A percentile compares a stretch with the other conserved stretches of the same genome.
Evolutionary conservation across 2,113 vertebrate genomes (phyloP).

Genomic region (Sapayoa aenigma): DNA sequence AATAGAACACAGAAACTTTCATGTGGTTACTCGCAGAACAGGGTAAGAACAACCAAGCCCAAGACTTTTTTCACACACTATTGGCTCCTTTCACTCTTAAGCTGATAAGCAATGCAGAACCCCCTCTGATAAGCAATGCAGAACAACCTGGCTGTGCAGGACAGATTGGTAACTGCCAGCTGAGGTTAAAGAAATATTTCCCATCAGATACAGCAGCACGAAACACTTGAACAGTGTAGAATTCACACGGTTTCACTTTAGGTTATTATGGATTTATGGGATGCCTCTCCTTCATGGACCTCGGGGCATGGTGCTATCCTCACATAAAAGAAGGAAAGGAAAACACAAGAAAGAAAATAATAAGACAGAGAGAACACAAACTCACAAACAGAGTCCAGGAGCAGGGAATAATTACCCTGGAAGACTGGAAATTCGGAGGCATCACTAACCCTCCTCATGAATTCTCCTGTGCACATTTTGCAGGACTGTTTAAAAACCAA

Average conservation of each 20-base stretch:
- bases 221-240: background rate
- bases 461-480: background rate
- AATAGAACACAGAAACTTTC: conserved; percentile 35
- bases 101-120: background rate
- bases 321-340: background rate
- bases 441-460: background rate
- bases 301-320: background rate
- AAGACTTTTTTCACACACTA: background rate
- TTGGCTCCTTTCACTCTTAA: conserved; percentile 28
- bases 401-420: background rate
- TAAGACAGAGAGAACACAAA: background rate
- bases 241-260: background rate
- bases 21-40: background rate
- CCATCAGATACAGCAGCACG: background rate
- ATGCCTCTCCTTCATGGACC: background rate
- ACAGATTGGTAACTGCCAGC: background rate
- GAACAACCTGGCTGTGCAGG: background rate
- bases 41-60: background rate
- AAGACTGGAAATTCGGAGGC: background rate
- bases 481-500: background rate
- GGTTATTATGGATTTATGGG: background rate
- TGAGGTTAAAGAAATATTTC: background rate
- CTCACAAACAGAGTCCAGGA: background rate
- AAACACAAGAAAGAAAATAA: background rate
- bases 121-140: background rate